A percentile compares a stretch with the other conserved stretches of the same genome.
These are phyloP conservation scores for Nomada ferruginata DNA, from an alignment of 2,888 invertebrate species.

Conservation along the genomic window DNA sequence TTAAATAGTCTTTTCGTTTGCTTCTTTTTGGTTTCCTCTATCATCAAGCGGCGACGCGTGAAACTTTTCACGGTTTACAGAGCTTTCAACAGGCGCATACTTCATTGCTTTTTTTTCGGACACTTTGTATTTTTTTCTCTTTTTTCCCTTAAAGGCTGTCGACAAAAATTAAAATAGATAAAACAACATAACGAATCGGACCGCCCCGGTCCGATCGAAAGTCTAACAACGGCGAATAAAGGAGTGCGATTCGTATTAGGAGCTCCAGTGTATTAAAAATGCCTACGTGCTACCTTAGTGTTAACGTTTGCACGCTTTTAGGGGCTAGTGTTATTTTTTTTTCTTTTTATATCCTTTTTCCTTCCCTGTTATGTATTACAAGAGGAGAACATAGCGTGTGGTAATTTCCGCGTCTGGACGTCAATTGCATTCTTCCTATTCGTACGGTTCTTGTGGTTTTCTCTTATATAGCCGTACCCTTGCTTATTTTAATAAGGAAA, in stretches of 20 bases:
- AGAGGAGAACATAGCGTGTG: slow-evolving; percentile 49
- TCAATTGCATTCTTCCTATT: slow-evolving; percentile 55
- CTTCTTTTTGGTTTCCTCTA: slow-evolving; percentile 37
- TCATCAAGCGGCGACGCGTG: slow-evolving; percentile 51
- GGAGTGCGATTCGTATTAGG: slow-evolving; percentile 59
- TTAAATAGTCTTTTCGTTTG: slow-evolving; percentile 40
- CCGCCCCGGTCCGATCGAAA: slow-evolving; percentile 26
- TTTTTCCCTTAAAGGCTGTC: slow-evolving; percentile 16
- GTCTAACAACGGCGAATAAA: slow-evolving; percentile 52
- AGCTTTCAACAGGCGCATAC: slow-evolving; percentile 40
- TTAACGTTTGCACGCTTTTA: slow-evolving; percentile 58
- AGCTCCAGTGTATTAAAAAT: slow-evolving; percentile 71
- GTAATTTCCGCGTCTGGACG: slow-evolving; percentile 62
- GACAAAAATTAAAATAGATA: slow-evolving; percentile 2
- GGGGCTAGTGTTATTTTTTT: slow-evolving; percentile 59
- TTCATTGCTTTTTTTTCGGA: not conserved
- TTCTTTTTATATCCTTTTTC: slow-evolving; percentile 21
- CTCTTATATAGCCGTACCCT: not conserved
- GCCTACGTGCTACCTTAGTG: slow-evolving; percentile 59
- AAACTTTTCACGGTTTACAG: slow-evolving; percentile 46
- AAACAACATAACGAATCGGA: slow-evolving; percentile 25
- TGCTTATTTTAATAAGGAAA: too few relatives aligned
- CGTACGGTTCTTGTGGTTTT: slow-evolving; percentile 16
- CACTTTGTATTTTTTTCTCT: slow-evolving; percentile 8
- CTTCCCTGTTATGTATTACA: slow-evolving; percentile 33